phyloP scores from a whole-genome alignment of 2,888 invertebrate genomes.

The Cyrtodaria siliqua region DNA sequence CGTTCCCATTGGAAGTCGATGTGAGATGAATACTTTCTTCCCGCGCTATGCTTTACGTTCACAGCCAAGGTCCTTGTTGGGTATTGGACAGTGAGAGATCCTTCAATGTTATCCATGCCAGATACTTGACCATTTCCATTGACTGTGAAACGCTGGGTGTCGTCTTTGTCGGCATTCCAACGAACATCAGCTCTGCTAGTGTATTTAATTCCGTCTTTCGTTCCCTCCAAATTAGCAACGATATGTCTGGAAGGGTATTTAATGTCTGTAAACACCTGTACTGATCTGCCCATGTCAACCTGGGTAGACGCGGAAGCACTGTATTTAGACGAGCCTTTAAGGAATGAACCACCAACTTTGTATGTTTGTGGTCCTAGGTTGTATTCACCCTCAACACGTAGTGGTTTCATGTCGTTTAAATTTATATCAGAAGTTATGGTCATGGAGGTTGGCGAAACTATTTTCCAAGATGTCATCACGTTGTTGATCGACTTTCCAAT shows the following conservation, averaged over 20 bases:
- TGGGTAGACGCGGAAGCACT: conserved; percentile 51
- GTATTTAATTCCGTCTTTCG: conserved; percentile 44
- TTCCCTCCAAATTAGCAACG: conserved; percentile 60
- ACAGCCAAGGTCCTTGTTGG: conserved; percentile 54
- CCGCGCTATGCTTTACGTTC: conserved; percentile 59
- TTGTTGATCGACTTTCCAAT: conserved; percentile 59
- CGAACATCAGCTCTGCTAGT: conserved; percentile 60
- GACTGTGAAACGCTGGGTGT: conserved; percentile 49
- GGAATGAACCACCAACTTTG: conserved; percentile 45
- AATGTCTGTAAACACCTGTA: conserved; percentile 62
- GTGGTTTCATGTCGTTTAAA: conserved; percentile 52
- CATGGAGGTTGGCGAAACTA: conserved; percentile 37
- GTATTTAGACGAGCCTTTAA: conserved; percentile 57
- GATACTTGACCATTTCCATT: conserved; percentile 50
- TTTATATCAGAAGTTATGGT: conserved; percentile 65
- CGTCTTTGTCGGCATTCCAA: conserved; percentile 74
- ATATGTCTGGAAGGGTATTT: conserved; percentile 65
- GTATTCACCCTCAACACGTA: conserved; percentile 59
- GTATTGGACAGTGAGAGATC: conserved; percentile 54
- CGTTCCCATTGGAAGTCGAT: conserved; percentile 61
- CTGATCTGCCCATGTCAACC: conserved; percentile 27
- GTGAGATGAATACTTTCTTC: conserved; percentile 58
- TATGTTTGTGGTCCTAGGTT: conserved; percentile 61
- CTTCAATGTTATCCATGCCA: conserved; percentile 49
- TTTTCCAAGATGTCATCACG: conserved; percentile 61